Percentiles rank a stretch among this genome's conserved stretches.
These are phyloP conservation scores for Sebastes cheni DNA, from an alignment of 2,797 vertebrate species.

Conservation along the genomic window DNA sequence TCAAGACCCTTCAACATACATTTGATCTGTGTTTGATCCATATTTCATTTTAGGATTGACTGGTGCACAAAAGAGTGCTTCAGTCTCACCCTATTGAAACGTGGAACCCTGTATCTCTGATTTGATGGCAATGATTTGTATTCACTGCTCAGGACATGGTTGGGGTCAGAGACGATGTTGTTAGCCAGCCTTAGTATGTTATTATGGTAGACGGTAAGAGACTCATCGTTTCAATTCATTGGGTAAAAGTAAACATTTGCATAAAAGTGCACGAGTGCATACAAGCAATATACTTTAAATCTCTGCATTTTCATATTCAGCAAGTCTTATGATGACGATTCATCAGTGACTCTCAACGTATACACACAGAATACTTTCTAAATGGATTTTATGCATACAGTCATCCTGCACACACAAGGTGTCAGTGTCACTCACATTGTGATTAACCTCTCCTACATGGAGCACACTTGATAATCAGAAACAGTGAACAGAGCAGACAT, in stretches of 20 bases:
- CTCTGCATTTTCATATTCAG: background rate
- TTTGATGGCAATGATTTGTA: no score
- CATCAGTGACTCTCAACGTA: background rate
- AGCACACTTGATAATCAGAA: slow-evolving; percentile 5
- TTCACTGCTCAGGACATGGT: no score
- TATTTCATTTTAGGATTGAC: no score
- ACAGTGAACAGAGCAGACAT: slow-evolving; percentile 28
- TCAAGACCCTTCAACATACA: no score
- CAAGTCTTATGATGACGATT: background rate
- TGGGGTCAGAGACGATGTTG: no score
- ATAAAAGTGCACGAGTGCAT: background rate
- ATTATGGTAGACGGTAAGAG: no score
- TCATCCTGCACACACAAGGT: background rate
- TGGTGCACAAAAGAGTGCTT: no score
- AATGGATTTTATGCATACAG: background rate
- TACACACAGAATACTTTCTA: background rate
- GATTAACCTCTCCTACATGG: background rate
- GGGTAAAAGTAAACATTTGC: background rate
- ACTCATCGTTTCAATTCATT: no score
- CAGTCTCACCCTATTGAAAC: no score
- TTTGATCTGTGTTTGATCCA: no score
- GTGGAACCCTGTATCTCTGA: no score
- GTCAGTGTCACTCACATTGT: slow-evolving; percentile 16
- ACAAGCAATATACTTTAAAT: background rate
- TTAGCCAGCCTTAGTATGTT: no score